phyloP scores from a whole-genome alignment of 2,888 invertebrate genomes.

The Dolichopus griseipennis region DNA sequence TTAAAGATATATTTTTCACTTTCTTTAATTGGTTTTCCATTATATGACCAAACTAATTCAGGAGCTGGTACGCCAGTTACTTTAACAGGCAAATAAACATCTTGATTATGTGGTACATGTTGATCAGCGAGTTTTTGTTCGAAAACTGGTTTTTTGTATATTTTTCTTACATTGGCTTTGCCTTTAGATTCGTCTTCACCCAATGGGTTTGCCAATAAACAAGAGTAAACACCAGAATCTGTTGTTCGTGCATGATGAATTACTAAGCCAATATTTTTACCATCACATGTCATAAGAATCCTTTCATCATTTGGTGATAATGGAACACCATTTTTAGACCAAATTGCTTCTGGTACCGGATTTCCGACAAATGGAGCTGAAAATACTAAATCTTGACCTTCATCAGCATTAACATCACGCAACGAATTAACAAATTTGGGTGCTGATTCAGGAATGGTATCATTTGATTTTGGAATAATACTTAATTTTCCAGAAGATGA shows the following conservation, averaged over 20 bases:
- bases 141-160: slow-evolving; percentile 72
- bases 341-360: slow-evolving; percentile 70
- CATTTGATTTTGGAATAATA: slow-evolving; percentile 55
- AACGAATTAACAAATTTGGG: slow-evolving; percentile 68
- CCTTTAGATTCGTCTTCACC: slow-evolving; percentile 65
- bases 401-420: slow-evolving; percentile 68
- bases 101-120: slow-evolving; percentile 62
- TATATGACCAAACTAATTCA: slow-evolving; percentile 78
- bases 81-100: slow-evolving; percentile 74
- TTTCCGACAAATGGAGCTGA: slow-evolving; percentile 69
- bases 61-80: slow-evolving; percentile 75
- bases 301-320: slow-evolving; percentile 54
- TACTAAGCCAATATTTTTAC: slow-evolving; percentile 67
- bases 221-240: slow-evolving; percentile 73
- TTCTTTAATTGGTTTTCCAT: slow-evolving; percentile 62
- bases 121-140: slow-evolving; percentile 54
- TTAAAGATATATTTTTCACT: slow-evolving; percentile 64
- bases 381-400: slow-evolving; percentile 65
- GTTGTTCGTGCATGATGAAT: slow-evolving; percentile 59
- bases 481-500: slow-evolving; percentile 58
- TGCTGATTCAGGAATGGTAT: slow-evolving; percentile 60
- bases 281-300: slow-evolving; percentile 70
- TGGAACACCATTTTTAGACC: slow-evolving; percentile 68
- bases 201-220: slow-evolving; percentile 63
- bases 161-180: slow-evolving; percentile 65